These are phyloP conservation scores for Pachypeltis micranthus DNA, from an alignment of 1,140 invertebrate genomes.

Conservation along the genomic window DNA sequence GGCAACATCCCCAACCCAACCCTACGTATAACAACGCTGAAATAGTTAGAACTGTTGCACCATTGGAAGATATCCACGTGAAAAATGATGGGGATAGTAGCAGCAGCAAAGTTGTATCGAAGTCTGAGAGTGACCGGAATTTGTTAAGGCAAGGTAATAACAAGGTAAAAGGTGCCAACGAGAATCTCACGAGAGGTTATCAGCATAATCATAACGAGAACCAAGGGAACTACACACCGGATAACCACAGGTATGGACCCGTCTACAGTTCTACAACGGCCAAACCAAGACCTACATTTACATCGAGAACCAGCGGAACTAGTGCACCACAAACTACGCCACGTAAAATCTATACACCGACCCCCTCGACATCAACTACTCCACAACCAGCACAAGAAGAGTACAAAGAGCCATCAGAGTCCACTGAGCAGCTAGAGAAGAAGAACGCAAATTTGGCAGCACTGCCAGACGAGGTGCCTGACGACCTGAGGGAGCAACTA, in stretches of 20 bases:
- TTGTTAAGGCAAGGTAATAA: too few relatives aligned
- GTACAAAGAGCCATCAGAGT: slow-evolving; percentile 5
- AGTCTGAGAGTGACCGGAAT: too few relatives aligned
- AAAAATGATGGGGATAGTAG: slow-evolving; percentile 8
- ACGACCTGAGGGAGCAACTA: slow-evolving; percentile 67
- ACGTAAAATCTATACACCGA: slow-evolving; percentile 27
- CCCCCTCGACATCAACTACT: slow-evolving; percentile 23
- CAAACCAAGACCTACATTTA: slow-evolving; percentile 19
- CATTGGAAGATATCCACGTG: slow-evolving; percentile 24
- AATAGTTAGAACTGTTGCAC: slow-evolving; percentile 24
- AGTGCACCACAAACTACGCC: slow-evolving; percentile 23
- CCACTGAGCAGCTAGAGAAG: slow-evolving; percentile 35
- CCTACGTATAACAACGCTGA: slow-evolving; percentile 13
- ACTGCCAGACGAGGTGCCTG: slow-evolving; percentile 74
- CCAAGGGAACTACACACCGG: not conserved
- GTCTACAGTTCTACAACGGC: slow-evolving; percentile 27
- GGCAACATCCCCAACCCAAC: not conserved
- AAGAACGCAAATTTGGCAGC: slow-evolving; percentile 44
- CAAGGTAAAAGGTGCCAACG: too few relatives aligned
- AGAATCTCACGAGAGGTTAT: not conserved
- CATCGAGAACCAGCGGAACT: slow-evolving; percentile 9
- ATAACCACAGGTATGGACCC: slow-evolving; percentile 29
- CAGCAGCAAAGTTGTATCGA: slow-evolving; percentile 3
- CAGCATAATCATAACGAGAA: not conserved
- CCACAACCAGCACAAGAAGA: slow-evolving; percentile 22